Evolutionary conservation across 35 echinoderm and acorn worm species (phyloP), one percentile per base, ranked within the genome.

Genomic region (Stichopus chloronotus): DNA sequence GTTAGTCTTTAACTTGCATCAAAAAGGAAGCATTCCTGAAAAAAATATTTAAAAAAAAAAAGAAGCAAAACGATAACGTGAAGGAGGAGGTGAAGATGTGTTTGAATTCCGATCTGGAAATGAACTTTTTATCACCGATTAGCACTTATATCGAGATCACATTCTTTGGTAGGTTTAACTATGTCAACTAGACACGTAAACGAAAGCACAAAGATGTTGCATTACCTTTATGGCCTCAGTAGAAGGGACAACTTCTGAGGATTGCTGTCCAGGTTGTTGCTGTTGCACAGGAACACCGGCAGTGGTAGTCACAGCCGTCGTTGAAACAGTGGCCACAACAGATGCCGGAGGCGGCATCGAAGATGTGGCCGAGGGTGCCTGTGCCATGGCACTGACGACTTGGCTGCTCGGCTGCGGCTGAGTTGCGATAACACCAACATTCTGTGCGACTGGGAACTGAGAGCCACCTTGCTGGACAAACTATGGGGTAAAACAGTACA

Each of bases 381-480:
- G 80, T 55, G 80, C 53, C 78, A 43, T 81, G 78, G 43, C 43
- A 12, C 78, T 81, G 78, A 43, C 30, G 30, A 43, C 30, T 43
- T 43, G 30, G 30, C 30, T 43, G 30, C 30, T 43, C 30, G 30
- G 78, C 43, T 81, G 78, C 5, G 78, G 11, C 78, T 81, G 78
- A 14, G 20, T 25, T 81, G 78, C 20, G 13, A 81, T 81, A 25
- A 25, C 25, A 43, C 24, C 25, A 14, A 81, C 78, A 81, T 25
- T 81, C 53, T 81, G 78, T 14, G 43, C 78, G 24, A 53, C 53
- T 21, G 78, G 78, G 25, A 81, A 81, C 22, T 25, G 25, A 81
- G 78, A 53, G 21, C 20, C 78, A 22, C 24, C 78, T 81, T 81
- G 78, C 78, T 81, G 78, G 21, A 81, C 78, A 81, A 25, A 81